A percentile compares a stretch with the other conserved stretches of the same genome.
Evolutionary conservation across 1,140 invertebrate species (phyloP).

Genomic region (Caerostris extrusa): DNA sequence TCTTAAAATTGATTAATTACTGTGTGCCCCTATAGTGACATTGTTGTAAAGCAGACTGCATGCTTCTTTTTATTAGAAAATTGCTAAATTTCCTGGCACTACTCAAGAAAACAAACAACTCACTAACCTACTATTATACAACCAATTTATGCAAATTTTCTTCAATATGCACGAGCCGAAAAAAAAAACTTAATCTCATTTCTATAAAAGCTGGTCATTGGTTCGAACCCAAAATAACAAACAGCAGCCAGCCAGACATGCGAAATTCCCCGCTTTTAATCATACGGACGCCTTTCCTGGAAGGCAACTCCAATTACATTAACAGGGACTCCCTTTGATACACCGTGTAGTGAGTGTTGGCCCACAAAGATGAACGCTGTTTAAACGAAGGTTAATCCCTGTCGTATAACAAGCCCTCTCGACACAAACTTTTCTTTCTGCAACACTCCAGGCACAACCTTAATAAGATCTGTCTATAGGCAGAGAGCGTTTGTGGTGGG

Average conservation of each 20-base stretch:
- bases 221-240: neutral
- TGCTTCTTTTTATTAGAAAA: neutral
- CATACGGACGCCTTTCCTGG: neutral
- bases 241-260: neutral
- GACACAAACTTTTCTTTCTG: conserved; percentile 46
- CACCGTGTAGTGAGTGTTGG: neutral
- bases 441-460: neutral
- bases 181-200: conserved; percentile 6
- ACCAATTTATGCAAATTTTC: neutral
- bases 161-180: neutral
- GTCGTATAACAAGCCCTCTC: conserved; percentile 50
- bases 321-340: neutral
- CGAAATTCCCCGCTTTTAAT: conserved; percentile 9
- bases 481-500: conserved; percentile 24
- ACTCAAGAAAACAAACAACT: neutral
- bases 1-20: neutral
- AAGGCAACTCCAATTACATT: conserved; percentile 58
- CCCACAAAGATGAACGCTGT: conserved; percentile 49
- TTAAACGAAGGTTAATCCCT: conserved; percentile 64
- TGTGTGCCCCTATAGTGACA: no score
- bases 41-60: neutral
- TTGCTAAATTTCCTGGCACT: no score
- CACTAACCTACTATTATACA: neutral
- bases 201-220: neutral
- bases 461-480: conserved; percentile 51